phyloP scores from a whole-genome alignment of 2,888 invertebrate species.

The Hybos culiciformis region DNA sequence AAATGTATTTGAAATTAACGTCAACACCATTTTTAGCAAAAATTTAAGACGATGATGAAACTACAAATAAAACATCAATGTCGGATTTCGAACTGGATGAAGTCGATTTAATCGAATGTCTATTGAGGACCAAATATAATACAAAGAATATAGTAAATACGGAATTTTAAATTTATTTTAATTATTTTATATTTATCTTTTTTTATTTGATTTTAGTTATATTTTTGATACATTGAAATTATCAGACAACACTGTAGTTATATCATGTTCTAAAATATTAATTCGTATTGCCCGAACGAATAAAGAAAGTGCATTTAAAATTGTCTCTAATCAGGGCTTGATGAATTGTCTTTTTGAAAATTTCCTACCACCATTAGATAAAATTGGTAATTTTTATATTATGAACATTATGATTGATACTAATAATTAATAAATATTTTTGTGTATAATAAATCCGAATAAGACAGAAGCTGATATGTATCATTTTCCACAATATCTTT shows the following conservation, averaged over 20 bases:
- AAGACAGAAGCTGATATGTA: too few species aligned
- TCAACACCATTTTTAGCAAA: slow-evolving; percentile 25
- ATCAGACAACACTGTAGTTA: slow-evolving; percentile 57
- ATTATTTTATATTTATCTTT: too few species aligned
- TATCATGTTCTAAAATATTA: slow-evolving; percentile 63
- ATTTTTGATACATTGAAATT: slow-evolving; percentile 57
- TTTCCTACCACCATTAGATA: slow-evolving; percentile 36
- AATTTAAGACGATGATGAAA: slow-evolving; percentile 27
- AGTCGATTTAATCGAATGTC: slow-evolving; percentile 61
- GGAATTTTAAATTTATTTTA: slow-evolving; percentile 1
- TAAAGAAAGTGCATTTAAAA: slow-evolving; percentile 45
- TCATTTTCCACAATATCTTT: slow-evolving; percentile 52
- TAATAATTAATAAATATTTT: too few species aligned
- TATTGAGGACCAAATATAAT: slow-evolving; percentile 64
- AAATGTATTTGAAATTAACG: slow-evolving; percentile 30
- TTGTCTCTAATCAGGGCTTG: slow-evolving; percentile 50
- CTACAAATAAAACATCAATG: slow-evolving; percentile 46
- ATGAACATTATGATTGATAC: too few species aligned
- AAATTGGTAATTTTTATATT: slow-evolving; percentile 11
- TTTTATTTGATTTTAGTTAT: slow-evolving; percentile 53
- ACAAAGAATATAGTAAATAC: slow-evolving; percentile 52
- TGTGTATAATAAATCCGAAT: too few species aligned
- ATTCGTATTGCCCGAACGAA: slow-evolving; percentile 69
- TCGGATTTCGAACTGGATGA: slow-evolving; percentile 80
- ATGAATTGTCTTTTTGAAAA: slow-evolving; percentile 44